A percentile compares a stretch with the other conserved stretches of the same genome.
Conservation (phyloP, 1,140 invertebrate species). For the Bombus consobrinus region DNA sequence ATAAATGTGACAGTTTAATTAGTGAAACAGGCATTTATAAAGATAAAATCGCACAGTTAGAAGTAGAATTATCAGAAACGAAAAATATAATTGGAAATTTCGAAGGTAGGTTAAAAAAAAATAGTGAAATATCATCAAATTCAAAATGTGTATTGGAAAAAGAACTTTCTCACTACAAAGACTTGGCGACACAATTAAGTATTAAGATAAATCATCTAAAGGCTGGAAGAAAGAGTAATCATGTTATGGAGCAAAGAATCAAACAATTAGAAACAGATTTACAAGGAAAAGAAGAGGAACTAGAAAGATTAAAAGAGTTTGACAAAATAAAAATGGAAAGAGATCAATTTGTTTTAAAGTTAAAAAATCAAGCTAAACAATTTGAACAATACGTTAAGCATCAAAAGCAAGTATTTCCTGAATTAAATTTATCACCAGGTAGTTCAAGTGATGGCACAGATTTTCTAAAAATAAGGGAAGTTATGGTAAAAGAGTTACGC, state of each 20-base stretch:
- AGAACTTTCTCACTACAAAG: slow-evolving; percentile 71
- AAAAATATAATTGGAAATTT: slow-evolving; percentile 63
- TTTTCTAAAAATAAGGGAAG: slow-evolving; percentile 75
- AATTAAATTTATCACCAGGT: slow-evolving; percentile 75
- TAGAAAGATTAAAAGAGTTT: slow-evolving; percentile 72
- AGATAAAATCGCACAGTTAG: slow-evolving; percentile 72
- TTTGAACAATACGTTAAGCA: slow-evolving; percentile 77
- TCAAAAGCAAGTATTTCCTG: slow-evolving; percentile 75
- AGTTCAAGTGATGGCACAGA: slow-evolving; percentile 70
- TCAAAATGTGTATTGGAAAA: slow-evolving; percentile 68
- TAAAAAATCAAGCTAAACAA: slow-evolving; percentile 77
- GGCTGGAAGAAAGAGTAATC: slow-evolving; percentile 58
- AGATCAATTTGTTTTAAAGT: slow-evolving; percentile 72
- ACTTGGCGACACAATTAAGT: slow-evolving; percentile 62
- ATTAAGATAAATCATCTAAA: slow-evolving; percentile 62
- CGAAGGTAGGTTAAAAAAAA: slow-evolving; percentile 65
- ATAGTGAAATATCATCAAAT: slow-evolving; percentile 41
- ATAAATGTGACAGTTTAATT: slow-evolving; percentile 68
- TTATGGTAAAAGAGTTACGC: slow-evolving; percentile 71
- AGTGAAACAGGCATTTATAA: slow-evolving; percentile 67
- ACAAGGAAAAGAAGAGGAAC: slow-evolving; percentile 65
- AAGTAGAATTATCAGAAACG: slow-evolving; percentile 69
- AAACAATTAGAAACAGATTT: slow-evolving; percentile 75
- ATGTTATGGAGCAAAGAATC: slow-evolving; percentile 63
- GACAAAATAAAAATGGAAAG: slow-evolving; percentile 76